Evolutionary conservation across 2,888 invertebrate genomes (phyloP).

Genomic region (Nymphalis c-album): DNA sequence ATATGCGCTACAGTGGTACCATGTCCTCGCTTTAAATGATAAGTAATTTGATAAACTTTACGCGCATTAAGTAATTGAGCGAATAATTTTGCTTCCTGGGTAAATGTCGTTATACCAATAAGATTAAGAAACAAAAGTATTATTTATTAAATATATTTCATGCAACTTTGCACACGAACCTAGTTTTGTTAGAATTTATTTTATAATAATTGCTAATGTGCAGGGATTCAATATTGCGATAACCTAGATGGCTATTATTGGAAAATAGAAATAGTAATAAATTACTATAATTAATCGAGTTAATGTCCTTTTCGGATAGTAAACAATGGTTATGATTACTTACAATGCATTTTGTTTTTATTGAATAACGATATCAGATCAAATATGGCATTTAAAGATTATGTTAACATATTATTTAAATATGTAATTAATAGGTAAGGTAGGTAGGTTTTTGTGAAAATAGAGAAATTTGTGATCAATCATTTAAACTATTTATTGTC

Average conservation of each 20-base stretch:
- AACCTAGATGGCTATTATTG: slow-evolving; percentile 15
- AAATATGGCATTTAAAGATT: no score
- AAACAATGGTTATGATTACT: neutral
- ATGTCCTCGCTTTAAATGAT: slow-evolving; percentile 67
- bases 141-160: neutral
- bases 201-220: neutral
- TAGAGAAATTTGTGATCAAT: no score
- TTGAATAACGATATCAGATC: neutral
- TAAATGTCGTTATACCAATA: neutral
- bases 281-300: slow-evolving; percentile 1
- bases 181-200: neutral
- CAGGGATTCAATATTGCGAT: slow-evolving; percentile 15
- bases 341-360: neutral
- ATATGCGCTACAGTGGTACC: slow-evolving; percentile 51
- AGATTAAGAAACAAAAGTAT: neutral
- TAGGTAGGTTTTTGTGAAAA: no score
- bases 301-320: neutral
- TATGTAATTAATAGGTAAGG: no score
- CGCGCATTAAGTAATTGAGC: slow-evolving; percentile 16
- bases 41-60: slow-evolving; percentile 52
- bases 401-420: no score
- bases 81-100: slow-evolving; percentile 14
- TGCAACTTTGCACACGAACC: neutral
- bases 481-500: no score
- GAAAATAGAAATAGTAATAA: slow-evolving; percentile 6